Evolutionary conservation across 2,797 vertebrate genomes (phyloP), one percentile per base, ranked within the genome.

Genomic region (Tadarida brasiliensis): DNA sequence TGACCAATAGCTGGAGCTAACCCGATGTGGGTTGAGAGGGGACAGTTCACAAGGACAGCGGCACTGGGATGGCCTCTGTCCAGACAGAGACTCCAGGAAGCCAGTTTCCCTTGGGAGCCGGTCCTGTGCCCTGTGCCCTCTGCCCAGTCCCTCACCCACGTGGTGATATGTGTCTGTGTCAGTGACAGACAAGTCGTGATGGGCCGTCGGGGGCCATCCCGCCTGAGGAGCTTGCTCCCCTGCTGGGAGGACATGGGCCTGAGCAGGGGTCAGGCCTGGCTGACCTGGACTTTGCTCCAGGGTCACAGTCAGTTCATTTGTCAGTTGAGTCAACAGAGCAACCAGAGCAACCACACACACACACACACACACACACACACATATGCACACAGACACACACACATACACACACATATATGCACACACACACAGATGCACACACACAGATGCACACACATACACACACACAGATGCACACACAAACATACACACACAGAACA

Each of bases 71-170:
- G 47, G 2, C 26, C 22, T 49, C 1, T 73, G 67, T n/a, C 22
- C n/a, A 39, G 87, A 24, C 0, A 24, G 76, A 33, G 22, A 67
- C 33, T 44, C 7, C 47, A 30, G 11, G 30, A 24, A 20, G 47
- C 8, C 0, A 0, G 2, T 1, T 28, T 26, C 24, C 11, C 33
- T 39, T 47, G 57, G 51, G 28, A 35, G 76, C n/a, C 4, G 67
- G 20, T 3, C 2, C 0, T 0, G 15, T 3, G 26, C n/a, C 1
- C 28, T 5, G 5, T 5, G 4, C 3, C 61, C 30, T 51, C 30
- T 14, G 49, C 51, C 81, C 35, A 51, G 49, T 14, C 16, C 54
- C 33, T 26, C 11, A 0, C n/a, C 17, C 22, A 5, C 14, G 7
- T 1, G 49, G 30, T 54, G 7, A n/a, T 54, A 2, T 3, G 28